These are phyloP conservation scores for Oryzaephilus surinamensis DNA, from an alignment of 1,140 invertebrate species.

Conservation along the genomic window DNA sequence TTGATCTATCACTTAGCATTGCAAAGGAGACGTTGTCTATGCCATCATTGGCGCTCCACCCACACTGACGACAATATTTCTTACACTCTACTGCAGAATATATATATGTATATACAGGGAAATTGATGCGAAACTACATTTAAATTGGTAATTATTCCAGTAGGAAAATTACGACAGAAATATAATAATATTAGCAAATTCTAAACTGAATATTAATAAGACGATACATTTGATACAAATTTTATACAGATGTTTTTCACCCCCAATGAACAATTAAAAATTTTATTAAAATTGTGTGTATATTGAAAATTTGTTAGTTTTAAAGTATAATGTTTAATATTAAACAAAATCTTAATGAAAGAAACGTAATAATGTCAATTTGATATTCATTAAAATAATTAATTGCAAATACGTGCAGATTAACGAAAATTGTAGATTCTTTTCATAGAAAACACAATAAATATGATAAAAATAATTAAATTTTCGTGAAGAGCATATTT, in stretches of 20 bases:
- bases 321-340: not conserved
- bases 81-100: slow-evolving; percentile 2
- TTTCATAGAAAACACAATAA: not conserved
- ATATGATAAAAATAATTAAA: not conserved
- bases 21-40: slow-evolving; percentile 10
- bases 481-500: not conserved
- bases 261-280: not conserved
- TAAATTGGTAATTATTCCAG: slow-evolving; percentile 8
- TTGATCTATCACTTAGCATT: slow-evolving; percentile 11
- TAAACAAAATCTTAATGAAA: too few species aligned
- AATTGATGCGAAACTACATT: slow-evolving; percentile 7
- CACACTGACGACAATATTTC: not conserved
- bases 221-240: too few species aligned
- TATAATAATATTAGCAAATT: not conserved
- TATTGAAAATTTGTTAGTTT: too few species aligned
- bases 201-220: not conserved
- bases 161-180: slow-evolving; percentile 1
- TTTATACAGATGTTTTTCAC: too few species aligned
- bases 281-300: not conserved
- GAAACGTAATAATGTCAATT: too few species aligned
- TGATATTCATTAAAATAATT: too few species aligned
- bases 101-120: too few species aligned
- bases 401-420: not conserved
- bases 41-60: too few species aligned
- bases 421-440: slow-evolving; percentile 1